Base-by-base conservation (phyloP, 2,888 invertebrate species). In the Folsomia candida region DNA sequence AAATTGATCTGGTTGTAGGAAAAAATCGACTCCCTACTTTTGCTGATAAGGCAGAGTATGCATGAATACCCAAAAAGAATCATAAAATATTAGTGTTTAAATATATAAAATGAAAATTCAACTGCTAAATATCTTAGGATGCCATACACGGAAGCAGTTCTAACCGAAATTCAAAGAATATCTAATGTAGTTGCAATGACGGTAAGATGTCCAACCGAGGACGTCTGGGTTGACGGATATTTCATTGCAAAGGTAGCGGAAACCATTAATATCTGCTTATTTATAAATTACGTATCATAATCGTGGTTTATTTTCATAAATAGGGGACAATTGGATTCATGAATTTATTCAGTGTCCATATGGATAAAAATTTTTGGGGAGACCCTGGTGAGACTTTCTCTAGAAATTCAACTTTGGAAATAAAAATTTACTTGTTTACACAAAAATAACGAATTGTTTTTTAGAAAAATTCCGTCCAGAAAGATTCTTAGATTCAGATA, bases 1-100 rank as follows among this genome's bases (percentile, higher is more conserved):
- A 81, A 67, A 79, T 82, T 28, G 81, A 81, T 51, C 70, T 72
- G 18, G 76, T 81, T 2, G 67, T 81, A 1, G 81, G 81, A 1
- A 69, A 68, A 2, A 79, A 78, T 57, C 69, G 81, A 3, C 68
- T 71, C 4, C 81, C 81, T 6, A 63, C 65, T 18, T 75, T 79
- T 67, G 63, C 69, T 0, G 81, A 81, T 64, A 76, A 77, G 68
- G 61, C 71, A 20, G 69, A 71, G 80, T 80, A 61, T 61, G 26
- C n/a, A 57, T 27, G 20, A n/a, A 37, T n/a, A 29, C n/a, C n/a
- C n/a, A n/a, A n/a, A n/a, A n/a, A n/a, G n/a, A n/a, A n/a, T n/a
- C n/a, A 1, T 2, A 47, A 29, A 18, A 14, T 20, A n/a, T 0
- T 6, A 27, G 20, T 62, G 4, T n/a, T 29, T 61, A 62, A 14